Conservation (phyloP, 2,113 vertebrate species). For the Petaurus breviceps region DNA sequence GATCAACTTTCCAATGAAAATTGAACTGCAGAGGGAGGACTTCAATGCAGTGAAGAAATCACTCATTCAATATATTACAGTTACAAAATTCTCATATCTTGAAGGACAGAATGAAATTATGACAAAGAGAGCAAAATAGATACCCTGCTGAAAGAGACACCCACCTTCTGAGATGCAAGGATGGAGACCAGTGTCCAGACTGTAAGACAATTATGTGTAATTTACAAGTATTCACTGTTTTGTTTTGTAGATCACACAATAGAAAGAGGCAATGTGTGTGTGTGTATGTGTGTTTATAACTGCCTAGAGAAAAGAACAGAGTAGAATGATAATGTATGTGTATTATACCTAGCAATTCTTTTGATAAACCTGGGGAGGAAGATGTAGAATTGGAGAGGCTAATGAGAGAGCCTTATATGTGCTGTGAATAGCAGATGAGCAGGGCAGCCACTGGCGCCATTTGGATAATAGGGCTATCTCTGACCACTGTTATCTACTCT, state of each 20-base stretch:
- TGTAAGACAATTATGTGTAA: conserved; percentile 67
- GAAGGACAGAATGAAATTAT: conserved; percentile 41
- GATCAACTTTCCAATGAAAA: conserved; percentile 46
- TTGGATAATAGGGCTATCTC: conserved; percentile 73
- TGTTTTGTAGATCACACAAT: conserved; percentile 62
- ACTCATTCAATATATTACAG: conserved; percentile 14
- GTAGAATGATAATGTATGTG: conserved; percentile 68
- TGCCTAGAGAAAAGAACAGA: conserved; percentile 60
- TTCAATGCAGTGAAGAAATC: conserved; percentile 41
- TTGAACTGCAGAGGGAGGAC: conserved; percentile 31
- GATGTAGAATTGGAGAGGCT: conserved; percentile 60
- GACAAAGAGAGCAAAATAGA: conserved; percentile 52
- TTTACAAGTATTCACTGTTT: conserved; percentile 71
- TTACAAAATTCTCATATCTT: conserved; percentile 49
- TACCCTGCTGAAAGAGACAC: conserved; percentile 53
- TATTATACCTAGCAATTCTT: conserved; percentile 70
- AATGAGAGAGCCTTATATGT: conserved; percentile 57
- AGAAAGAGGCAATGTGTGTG: conserved; percentile 64
- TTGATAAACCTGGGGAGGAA: conserved; percentile 66
- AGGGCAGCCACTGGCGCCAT: conserved; percentile 36
- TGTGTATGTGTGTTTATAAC: conserved; percentile 69
- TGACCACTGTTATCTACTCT: conserved; percentile 68
- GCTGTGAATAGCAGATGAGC: conserved; percentile 55
- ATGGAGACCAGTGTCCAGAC: conserved; percentile 20
- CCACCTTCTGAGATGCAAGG: conserved; percentile 59